Conservation (phyloP, 2,797 vertebrate species). For the Pseudomugil gertrudae region DNA sequence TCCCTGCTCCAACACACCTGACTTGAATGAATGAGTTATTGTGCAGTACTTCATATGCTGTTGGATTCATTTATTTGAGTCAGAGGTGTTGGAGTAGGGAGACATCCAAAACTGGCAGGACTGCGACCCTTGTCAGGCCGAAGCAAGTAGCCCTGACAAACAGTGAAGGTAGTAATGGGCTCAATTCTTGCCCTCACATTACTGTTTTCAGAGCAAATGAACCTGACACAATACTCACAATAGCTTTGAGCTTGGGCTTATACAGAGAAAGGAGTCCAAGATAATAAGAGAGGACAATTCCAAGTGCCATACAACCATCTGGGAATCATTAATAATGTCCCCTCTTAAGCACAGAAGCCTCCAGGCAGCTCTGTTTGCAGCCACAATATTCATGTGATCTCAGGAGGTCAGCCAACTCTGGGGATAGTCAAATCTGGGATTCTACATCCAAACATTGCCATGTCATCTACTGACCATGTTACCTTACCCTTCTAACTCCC, state of each 20-base stretch:
- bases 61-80: too few species aligned
- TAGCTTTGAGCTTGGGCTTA: background rate
- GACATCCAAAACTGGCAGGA: too few species aligned
- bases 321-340: background rate
- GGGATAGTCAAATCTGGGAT: background rate
- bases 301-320: background rate
- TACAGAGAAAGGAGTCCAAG: background rate
- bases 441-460: background rate
- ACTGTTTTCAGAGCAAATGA: constrained; percentile 15
- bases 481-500: background rate
- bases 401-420: background rate
- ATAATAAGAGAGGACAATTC: background rate
- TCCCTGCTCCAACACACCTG: too few species aligned
- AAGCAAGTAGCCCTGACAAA: constrained; percentile 17
- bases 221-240: background rate
- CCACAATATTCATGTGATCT: background rate
- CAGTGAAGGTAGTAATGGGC: constrained; percentile 12
- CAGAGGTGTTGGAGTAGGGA: too few species aligned
- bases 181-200: constrained; percentile 8
- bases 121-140: too few species aligned
- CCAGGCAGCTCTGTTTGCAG: background rate
- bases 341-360: background rate
- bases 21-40: too few species aligned
- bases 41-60: too few species aligned
- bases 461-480: background rate